These are phyloP conservation scores for Hemithea aestivaria DNA, from an alignment of 2,888 invertebrate species.

Conservation along the genomic window DNA sequence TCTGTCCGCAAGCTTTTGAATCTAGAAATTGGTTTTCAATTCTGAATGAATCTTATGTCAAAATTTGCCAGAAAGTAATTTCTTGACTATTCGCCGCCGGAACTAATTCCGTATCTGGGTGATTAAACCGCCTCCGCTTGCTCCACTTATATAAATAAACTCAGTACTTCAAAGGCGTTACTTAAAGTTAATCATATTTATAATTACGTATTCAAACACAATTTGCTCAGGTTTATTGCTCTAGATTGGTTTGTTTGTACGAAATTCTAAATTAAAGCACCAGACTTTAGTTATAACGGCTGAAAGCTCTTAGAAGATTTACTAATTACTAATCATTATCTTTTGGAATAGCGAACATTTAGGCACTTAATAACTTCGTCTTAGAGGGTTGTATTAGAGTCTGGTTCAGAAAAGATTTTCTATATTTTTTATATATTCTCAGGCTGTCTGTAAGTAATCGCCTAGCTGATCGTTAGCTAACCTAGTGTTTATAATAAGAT, in stretches of 20 bases:
- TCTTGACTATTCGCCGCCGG: conserved; percentile 14
- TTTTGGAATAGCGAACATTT: too few relatives aligned
- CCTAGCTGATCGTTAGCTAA: too few relatives aligned
- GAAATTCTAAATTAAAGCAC: not conserved
- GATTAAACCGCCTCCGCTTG: conserved; percentile 6
- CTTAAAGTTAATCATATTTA: conserved; percentile 1
- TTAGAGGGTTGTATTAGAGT: too few relatives aligned
- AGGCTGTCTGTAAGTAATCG: too few relatives aligned
- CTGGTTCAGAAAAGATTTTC: conserved; percentile 2
- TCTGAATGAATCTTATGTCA: conserved; percentile 32
- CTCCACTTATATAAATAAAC: not conserved
- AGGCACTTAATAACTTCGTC: too few relatives aligned
- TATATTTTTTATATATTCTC: too few relatives aligned
- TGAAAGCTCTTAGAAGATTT: too few relatives aligned
- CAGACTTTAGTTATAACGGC: too few relatives aligned
- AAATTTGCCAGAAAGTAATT: conserved; percentile 27
- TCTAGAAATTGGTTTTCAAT: conserved; percentile 45
- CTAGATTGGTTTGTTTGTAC: conserved; percentile 6
- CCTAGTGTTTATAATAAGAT: too few relatives aligned
- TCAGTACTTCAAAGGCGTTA: conserved; percentile 1
- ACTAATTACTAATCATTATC: too few relatives aligned
- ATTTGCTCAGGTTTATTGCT: conserved; percentile 6
- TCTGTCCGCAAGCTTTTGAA: conserved; percentile 40
- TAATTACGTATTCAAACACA: conserved; percentile 9
- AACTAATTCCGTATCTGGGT: conserved; percentile 6